Conservation (phyloP, 2,888 invertebrate species). For the Lasioglossum marginatum region DNA sequence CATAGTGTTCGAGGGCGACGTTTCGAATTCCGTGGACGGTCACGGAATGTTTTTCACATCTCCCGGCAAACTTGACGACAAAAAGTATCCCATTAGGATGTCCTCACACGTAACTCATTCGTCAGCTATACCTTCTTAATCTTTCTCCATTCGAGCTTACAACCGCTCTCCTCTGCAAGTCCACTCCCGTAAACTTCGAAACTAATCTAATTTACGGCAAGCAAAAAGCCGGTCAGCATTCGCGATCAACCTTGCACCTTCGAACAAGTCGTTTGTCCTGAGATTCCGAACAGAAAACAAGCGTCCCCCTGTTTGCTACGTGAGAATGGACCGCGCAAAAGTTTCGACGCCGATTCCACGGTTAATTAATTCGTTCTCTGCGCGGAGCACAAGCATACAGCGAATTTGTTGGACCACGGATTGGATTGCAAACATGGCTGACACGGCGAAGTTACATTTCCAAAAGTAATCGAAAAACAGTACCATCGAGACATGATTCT, state of each 20-base stretch:
- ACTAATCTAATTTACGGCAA: constrained; percentile 82
- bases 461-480: neutral
- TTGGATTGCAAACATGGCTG: neutral
- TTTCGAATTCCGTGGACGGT: constrained; percentile 7
- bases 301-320: constrained; percentile 27
- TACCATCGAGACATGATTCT: neutral
- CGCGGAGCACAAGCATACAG: neutral
- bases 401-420: neutral
- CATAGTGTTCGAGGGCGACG: neutral
- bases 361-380: constrained; percentile 42
- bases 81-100: constrained; percentile 64
- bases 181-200: constrained; percentile 77
- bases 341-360: constrained; percentile 30
- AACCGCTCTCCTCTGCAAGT: constrained; percentile 50
- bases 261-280: constrained; percentile 42
- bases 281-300: constrained; percentile 52
- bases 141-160: constrained; percentile 67
- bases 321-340: constrained; percentile 41
- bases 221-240: constrained; percentile 75
- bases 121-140: constrained; percentile 77
- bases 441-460: neutral
- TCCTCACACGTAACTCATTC: constrained; percentile 75
- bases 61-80: constrained; percentile 30
- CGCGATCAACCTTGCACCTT: constrained; percentile 61
- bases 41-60: constrained; percentile 12